Evolutionary conservation across 2,797 vertebrate species (phyloP).

Genomic region (Rhabdophis nuchalis): DNA sequence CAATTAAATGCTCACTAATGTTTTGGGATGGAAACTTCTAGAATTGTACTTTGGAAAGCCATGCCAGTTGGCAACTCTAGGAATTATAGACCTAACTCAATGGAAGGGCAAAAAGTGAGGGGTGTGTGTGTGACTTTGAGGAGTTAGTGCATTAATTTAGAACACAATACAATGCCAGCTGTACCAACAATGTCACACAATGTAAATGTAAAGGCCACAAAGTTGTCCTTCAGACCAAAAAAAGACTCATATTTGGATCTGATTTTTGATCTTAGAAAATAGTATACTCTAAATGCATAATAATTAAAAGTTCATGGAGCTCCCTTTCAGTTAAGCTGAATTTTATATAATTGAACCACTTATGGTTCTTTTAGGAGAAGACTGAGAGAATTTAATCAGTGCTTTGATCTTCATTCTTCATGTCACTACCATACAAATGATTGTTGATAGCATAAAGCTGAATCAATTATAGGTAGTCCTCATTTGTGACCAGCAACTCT

Average conservation of each 20-base stretch:
- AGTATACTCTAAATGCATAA: neutral
- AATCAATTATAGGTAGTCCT: neutral
- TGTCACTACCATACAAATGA: neutral
- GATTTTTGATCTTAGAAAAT: neutral
- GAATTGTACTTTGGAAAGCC: neutral
- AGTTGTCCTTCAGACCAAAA: neutral
- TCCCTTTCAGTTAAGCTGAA: neutral
- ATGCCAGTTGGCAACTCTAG: neutral
- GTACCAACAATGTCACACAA: neutral
- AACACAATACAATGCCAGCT: neutral
- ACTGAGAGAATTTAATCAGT: neutral
- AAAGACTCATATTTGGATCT: neutral
- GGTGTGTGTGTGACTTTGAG: neutral
- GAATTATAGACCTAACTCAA: neutral
- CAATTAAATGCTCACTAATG: neutral
- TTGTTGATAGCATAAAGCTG: neutral
- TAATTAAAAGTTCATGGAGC: neutral
- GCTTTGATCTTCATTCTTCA: neutral
- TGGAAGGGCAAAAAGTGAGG: neutral
- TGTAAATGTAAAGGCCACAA: neutral
- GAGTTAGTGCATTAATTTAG: neutral
- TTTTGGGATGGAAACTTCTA: neutral
- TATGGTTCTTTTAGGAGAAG: neutral
- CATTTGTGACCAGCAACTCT: neutral
- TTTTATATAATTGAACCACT: neutral